These are phyloP conservation scores for Phaedon cochleariae DNA, from an alignment of 2,888 invertebrate genomes.

Conservation along the genomic window DNA sequence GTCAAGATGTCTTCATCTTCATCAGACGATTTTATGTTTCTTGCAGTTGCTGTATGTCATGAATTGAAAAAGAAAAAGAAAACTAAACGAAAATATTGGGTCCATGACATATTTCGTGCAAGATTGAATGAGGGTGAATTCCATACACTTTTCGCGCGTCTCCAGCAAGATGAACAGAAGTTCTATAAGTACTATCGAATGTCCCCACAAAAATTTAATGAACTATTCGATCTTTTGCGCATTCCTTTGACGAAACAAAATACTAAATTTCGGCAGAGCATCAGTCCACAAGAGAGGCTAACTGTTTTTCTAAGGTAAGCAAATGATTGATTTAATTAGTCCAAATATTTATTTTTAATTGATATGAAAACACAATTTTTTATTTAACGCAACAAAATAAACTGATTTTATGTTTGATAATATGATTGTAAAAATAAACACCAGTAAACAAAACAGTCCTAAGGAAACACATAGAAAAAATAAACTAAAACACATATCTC, in stretches of 20 bases:
- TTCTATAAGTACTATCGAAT: conserved; percentile 1
- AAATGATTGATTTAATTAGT: not conserved
- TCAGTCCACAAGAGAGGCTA: conserved; percentile 1
- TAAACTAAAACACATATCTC: conserved; percentile 9
- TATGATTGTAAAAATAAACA: too few relatives aligned
- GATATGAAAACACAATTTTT: not conserved
- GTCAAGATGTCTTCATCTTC: not conserved
- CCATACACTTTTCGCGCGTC: not conserved
- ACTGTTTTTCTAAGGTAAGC: not conserved
- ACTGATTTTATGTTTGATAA: too few relatives aligned
- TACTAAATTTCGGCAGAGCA: conserved; percentile 2
- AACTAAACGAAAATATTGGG: not conserved
- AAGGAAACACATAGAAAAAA: not conserved
- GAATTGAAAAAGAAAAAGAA: not conserved
- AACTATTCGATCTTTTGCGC: not conserved
- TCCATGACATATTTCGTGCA: not conserved
- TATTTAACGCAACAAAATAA: not conserved
- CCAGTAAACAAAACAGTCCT: too few relatives aligned
- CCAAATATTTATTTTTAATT: not conserved
- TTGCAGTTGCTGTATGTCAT: not conserved
- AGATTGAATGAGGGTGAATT: not conserved
- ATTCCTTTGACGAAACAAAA: not conserved
- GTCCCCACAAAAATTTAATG: not conserved
- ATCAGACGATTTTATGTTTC: conserved; percentile 3
- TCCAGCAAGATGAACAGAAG: not conserved